phyloP scores from a whole-genome alignment of 92 coral and sea anemone species.

The Porites evermanni region DNA sequence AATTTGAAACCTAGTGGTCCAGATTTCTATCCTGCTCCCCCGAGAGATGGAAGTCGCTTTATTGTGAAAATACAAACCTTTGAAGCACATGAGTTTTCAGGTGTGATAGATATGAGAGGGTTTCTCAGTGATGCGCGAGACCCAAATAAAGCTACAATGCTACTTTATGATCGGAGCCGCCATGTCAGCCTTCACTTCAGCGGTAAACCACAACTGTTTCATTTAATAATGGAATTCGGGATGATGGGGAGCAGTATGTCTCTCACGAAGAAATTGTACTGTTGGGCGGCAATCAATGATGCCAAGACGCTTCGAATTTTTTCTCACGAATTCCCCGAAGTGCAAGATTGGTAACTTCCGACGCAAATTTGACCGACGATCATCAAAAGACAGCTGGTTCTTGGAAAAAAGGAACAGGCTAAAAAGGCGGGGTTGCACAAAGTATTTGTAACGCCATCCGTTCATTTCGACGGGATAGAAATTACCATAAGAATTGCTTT shows the following conservation, averaged over 20 bases:
- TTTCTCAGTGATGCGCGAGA: constrained; percentile 1
- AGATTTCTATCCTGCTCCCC: constrained; percentile 10
- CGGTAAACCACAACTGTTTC: constrained; percentile 6
- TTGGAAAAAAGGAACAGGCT: too few relatives aligned
- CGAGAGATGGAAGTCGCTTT: constrained; percentile 45
- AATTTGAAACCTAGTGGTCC: constrained; percentile 41
- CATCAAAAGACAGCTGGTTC: too few relatives aligned
- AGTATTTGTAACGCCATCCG: too few relatives aligned
- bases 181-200: not conserved
- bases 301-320: constrained; percentile 18
- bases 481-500: too few relatives aligned
- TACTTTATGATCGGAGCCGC: constrained; percentile 27
- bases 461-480: too few relatives aligned
- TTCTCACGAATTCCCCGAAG: constrained; percentile 31
- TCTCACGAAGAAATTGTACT: constrained; percentile 16
- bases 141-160: not conserved
- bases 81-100: not conserved
- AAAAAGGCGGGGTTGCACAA: too few relatives aligned
- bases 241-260: constrained; percentile 3
- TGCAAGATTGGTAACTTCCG: not conserved
- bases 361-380: too few relatives aligned
- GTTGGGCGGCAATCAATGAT: constrained; percentile 29
- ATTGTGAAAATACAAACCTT: constrained; percentile 43
- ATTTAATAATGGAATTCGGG: constrained; percentile 31
- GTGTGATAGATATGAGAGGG: not conserved